phyloP scores from a whole-genome alignment of 2,113 vertebrate genomes.

The Erpornis zantholeuca region DNA sequence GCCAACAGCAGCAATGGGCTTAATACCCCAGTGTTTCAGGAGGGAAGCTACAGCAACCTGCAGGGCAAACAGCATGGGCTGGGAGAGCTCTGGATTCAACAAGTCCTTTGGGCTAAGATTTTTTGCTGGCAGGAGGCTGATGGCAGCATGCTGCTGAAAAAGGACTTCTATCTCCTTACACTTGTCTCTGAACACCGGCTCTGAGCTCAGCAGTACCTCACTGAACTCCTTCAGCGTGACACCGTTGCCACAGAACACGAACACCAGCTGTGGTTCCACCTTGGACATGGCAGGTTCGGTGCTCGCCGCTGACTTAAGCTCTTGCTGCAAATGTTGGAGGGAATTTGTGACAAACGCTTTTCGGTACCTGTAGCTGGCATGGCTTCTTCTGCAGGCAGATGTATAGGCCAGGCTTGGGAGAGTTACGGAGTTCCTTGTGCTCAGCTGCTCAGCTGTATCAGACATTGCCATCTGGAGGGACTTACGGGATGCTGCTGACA shows the following conservation, averaged over 20 bases:
- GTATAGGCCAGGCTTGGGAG: slow-evolving; percentile 80
- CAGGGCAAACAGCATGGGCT: slow-evolving; percentile 82
- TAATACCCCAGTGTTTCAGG: slow-evolving; percentile 82
- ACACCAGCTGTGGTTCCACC: slow-evolving; percentile 69
- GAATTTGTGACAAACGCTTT: slow-evolving; percentile 77
- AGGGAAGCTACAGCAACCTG: slow-evolving; percentile 79
- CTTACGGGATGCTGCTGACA: slow-evolving; percentile 79
- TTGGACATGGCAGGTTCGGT: slow-evolving; percentile 8
- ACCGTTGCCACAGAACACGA: slow-evolving; percentile 85
- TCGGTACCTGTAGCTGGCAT: slow-evolving; percentile 76
- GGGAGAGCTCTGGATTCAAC: slow-evolving; percentile 69
- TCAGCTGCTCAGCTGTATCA: slow-evolving; percentile 70
- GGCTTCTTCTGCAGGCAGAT: slow-evolving; percentile 85
- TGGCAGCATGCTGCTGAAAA: slow-evolving; percentile 65
- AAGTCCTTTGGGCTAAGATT: slow-evolving; percentile 52
- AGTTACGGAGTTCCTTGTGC: slow-evolving; percentile 23
- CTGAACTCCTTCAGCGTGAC: slow-evolving; percentile 77
- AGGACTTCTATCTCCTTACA: slow-evolving; percentile 72
- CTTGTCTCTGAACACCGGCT: slow-evolving; percentile 78
- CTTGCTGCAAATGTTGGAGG: slow-evolving; percentile 70
- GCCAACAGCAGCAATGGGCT: slow-evolving; percentile 72
- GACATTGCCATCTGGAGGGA: slow-evolving; percentile 70
- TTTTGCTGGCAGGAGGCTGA: slow-evolving; percentile 62
- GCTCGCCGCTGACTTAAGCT: slow-evolving; percentile 50
- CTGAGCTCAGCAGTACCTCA: slow-evolving; percentile 70